Evolutionary conservation across 2,797 vertebrate genomes (phyloP).

Genomic region (Varecia variegata): DNA sequence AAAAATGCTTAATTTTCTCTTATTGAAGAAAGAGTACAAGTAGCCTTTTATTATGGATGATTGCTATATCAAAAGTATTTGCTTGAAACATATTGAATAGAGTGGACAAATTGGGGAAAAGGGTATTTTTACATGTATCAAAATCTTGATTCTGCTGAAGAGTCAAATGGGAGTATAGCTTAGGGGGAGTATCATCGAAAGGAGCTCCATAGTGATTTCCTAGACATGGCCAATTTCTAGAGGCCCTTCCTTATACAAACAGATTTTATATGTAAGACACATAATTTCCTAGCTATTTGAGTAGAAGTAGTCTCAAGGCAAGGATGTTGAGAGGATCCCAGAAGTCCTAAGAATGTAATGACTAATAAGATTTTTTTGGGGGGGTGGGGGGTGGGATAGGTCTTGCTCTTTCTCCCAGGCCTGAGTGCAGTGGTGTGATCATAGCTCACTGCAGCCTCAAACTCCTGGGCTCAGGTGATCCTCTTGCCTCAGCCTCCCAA

Average conservation of each 20-base stretch:
- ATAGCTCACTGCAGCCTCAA: neutral
- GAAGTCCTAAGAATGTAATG: neutral
- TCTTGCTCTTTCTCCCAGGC: neutral
- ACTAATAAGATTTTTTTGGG: neutral
- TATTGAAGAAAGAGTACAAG: neutral
- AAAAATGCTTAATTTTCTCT: conserved; percentile 26
- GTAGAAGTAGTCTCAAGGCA: neutral
- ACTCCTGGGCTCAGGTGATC: too few species aligned
- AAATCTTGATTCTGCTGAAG: conserved; percentile 4
- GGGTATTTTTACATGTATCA: neutral
- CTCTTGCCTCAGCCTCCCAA: too few species aligned
- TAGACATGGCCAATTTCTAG: neutral
- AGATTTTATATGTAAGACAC: neutral
- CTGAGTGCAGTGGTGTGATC: neutral
- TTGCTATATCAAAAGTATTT: neutral
- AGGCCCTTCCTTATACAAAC: neutral
- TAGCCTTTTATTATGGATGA: neutral
- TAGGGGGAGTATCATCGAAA: neutral
- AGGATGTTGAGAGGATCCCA: neutral
- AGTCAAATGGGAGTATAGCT: neutral
- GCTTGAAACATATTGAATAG: neutral
- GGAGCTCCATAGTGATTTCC: neutral
- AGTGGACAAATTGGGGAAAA: neutral
- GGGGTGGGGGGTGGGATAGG: too few species aligned
- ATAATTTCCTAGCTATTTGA: neutral